phyloP scores from a whole-genome alignment of 2,113 vertebrate genomes.

The Chunga burmeisteri region DNA sequence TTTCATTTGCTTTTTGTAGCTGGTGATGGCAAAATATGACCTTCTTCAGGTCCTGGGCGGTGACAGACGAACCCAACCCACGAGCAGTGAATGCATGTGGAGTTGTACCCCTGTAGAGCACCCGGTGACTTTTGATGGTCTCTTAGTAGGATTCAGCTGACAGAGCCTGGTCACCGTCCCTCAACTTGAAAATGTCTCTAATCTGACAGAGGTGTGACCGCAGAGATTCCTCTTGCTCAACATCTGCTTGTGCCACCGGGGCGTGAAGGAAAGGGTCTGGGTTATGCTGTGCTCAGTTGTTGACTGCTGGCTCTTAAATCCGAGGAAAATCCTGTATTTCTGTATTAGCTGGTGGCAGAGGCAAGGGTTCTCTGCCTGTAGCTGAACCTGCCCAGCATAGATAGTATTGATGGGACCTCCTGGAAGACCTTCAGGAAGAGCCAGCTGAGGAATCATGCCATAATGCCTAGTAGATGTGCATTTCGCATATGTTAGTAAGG shows the following conservation, averaged over 20 bases:
- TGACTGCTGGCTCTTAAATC: neutral
- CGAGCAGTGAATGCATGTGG: neutral
- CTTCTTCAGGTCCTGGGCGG: neutral
- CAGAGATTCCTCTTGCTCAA: neutral
- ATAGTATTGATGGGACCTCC: neutral
- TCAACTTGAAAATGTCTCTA: rapidly evolving
- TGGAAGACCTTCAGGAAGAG: neutral
- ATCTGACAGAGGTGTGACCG: neutral
- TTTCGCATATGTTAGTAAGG: neutral
- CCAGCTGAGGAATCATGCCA: neutral
- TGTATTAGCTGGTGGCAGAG: neutral
- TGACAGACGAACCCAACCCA: neutral
- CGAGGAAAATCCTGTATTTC: neutral
- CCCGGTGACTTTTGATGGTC: neutral
- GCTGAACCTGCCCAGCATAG: neutral
- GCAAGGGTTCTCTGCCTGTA: neutral
- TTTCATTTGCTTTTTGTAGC: neutral
- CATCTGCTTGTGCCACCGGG: neutral
- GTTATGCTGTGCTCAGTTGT: neutral
- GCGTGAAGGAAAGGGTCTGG: neutral
- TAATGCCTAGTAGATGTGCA: too few species aligned
- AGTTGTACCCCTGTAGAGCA: neutral
- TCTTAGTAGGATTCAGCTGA: neutral
- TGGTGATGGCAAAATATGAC: neutral
- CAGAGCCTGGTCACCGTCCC: neutral